phyloP scores from a whole-genome alignment of 1,140 invertebrate species.

The Drosophila kurseongensis region DNA sequence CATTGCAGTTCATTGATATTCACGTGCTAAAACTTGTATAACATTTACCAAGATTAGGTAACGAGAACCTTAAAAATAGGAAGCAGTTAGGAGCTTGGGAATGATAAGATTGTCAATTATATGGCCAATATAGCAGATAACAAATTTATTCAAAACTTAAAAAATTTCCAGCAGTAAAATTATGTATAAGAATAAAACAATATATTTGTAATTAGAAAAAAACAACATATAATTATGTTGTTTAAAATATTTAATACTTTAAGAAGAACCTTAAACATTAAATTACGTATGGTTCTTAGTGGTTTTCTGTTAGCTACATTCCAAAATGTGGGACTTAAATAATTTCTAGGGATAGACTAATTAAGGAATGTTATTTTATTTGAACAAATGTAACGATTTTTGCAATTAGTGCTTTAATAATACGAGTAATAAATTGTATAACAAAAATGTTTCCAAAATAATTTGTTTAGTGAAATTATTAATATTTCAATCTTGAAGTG shows the following conservation, averaged over 20 bases:
- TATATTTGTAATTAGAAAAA: not conserved
- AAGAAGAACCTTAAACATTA: too few relatives aligned
- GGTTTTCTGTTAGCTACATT: not conserved
- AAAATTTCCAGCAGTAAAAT: not conserved
- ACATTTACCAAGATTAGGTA: not conserved
- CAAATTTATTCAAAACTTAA: not conserved
- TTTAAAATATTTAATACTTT: too few relatives aligned
- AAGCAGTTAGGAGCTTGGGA: slow-evolving; percentile 6
- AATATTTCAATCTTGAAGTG: too few relatives aligned
- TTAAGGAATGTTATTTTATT: too few relatives aligned
- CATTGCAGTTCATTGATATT: not conserved
- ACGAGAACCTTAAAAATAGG: slow-evolving; percentile 5
- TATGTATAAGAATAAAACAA: not conserved
- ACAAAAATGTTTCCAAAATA: too few relatives aligned
- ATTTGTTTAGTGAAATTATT: too few relatives aligned
- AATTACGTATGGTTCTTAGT: too few relatives aligned
- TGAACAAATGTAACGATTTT: not conserved
- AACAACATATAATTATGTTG: too few relatives aligned
- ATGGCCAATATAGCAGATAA: slow-evolving; percentile 28
- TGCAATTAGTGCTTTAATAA: not conserved
- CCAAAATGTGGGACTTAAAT: too few relatives aligned
- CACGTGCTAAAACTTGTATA: not conserved
- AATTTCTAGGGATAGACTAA: too few relatives aligned
- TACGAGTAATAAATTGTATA: too few relatives aligned
- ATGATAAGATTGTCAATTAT: slow-evolving; percentile 14